phyloP scores from a whole-genome alignment of 2,888 invertebrate species.

The Sesamia inferens region DNA sequence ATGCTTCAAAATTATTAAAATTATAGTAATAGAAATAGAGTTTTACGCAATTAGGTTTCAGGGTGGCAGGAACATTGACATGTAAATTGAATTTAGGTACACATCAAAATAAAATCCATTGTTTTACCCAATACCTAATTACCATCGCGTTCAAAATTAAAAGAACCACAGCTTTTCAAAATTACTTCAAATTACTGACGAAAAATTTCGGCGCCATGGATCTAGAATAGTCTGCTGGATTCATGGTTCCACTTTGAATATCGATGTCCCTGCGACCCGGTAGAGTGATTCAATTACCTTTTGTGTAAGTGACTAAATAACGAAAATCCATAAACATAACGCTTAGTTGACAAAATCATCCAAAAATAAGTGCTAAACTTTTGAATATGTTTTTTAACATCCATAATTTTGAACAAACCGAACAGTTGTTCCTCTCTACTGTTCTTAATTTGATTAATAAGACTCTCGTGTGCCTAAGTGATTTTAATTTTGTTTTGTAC shows the following conservation, averaged over 20 bases:
- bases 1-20: too few species aligned
- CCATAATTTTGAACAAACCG: constrained; percentile 44
- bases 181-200: too few species aligned
- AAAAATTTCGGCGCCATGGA: background rate
- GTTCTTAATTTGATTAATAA: constrained; percentile 46
- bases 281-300: background rate
- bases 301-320: background rate
- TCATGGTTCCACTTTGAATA: too few species aligned
- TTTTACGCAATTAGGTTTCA: too few species aligned
- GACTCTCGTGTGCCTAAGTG: constrained; percentile 34
- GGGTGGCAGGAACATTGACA: too few species aligned
- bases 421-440: too few species aligned
- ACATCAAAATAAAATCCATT: too few species aligned
- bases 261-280: background rate
- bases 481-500: constrained; percentile 47
- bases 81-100: too few species aligned
- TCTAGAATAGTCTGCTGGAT: background rate
- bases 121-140: too few species aligned
- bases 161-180: too few species aligned
- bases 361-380: constrained; percentile 22
- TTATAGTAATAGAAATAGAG: too few species aligned
- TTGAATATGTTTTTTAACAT: constrained; percentile 30
- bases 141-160: background rate
- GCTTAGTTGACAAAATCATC: background rate
- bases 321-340: background rate